Percentiles rank a stretch among this genome's conserved stretches.
phyloP scores from a whole-genome alignment of 2,113 vertebrate genomes.

The Cisticola juncidis region DNA sequence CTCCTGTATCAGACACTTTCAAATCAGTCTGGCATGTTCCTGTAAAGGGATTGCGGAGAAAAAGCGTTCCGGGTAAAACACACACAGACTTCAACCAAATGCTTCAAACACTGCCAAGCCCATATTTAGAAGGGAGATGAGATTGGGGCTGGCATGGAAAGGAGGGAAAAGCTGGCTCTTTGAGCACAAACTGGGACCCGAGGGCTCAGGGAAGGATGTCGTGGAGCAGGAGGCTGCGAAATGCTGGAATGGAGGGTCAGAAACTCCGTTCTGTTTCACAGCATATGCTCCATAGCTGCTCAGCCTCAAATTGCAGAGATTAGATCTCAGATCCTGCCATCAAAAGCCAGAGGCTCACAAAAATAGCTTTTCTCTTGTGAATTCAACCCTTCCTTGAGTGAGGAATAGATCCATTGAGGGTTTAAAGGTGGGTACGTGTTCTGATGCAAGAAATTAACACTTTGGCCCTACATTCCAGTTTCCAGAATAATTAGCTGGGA shows the following conservation, averaged over 20 bases:
- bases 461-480: neutral
- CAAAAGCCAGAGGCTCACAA: neutral
- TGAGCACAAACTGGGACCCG: neutral
- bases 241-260: constrained; percentile 36
- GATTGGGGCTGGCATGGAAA: neutral
- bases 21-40: neutral
- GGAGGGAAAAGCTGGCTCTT: constrained; percentile 21
- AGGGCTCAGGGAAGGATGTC: neutral
- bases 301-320: neutral
- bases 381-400: neutral
- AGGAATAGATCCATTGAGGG: neutral
- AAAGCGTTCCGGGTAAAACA: neutral
- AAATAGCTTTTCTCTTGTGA: neutral
- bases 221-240: neutral
- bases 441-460: neutral
- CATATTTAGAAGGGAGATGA: neutral
- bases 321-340: neutral
- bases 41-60: neutral
- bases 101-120: neutral
- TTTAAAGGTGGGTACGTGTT: neutral
- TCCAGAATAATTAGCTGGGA: neutral
- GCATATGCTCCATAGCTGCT: neutral
- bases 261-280: neutral
- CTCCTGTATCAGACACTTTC: neutral
- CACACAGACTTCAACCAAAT: neutral